phyloP scores from a whole-genome alignment of 1,140 invertebrate species.

The Habropoda laboriosa region DNA sequence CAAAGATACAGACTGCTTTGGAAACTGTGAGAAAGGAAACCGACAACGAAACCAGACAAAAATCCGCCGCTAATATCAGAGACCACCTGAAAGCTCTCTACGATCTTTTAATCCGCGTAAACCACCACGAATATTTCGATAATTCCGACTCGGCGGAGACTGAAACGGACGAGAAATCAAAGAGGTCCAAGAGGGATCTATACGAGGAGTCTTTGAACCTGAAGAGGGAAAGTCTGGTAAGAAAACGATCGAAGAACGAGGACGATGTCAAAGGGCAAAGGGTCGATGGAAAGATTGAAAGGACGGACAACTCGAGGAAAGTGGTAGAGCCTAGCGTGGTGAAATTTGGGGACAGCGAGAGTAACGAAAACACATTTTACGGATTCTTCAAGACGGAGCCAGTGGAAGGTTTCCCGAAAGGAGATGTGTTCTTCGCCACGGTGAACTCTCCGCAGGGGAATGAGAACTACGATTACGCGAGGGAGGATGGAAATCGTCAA shows the following conservation, averaged over 20 bases:
- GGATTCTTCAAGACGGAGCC: constrained; percentile 61
- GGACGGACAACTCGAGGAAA: constrained; percentile 30
- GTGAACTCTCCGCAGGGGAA: constrained; percentile 23
- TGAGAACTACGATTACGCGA: constrained; percentile 48
- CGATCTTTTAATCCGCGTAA: neutral
- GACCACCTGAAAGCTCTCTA: neutral
- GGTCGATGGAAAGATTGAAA: constrained; percentile 10
- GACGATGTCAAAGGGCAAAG: constrained; percentile 21
- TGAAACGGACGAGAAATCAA: neutral
- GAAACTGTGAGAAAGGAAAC: neutral
- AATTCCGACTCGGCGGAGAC: neutral
- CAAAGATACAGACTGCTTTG: neutral
- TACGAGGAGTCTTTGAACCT: neutral
- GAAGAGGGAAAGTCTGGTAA: neutral
- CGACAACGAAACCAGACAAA: too few species aligned
- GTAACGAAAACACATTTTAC: constrained; percentile 65
- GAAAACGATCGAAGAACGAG: constrained; percentile 33
- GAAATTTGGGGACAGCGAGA: constrained; percentile 38
- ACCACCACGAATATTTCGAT: neutral
- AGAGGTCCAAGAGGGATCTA: constrained; percentile 24
- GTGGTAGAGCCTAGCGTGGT: constrained; percentile 5
- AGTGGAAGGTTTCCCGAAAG: constrained; percentile 57
- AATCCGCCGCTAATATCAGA: neutral
- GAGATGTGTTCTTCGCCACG: constrained; percentile 56
- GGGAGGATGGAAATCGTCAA: constrained; percentile 11